phyloP scores from a whole-genome alignment of 2,888 invertebrate genomes.

The Phytoseiulus persimilis region DNA sequence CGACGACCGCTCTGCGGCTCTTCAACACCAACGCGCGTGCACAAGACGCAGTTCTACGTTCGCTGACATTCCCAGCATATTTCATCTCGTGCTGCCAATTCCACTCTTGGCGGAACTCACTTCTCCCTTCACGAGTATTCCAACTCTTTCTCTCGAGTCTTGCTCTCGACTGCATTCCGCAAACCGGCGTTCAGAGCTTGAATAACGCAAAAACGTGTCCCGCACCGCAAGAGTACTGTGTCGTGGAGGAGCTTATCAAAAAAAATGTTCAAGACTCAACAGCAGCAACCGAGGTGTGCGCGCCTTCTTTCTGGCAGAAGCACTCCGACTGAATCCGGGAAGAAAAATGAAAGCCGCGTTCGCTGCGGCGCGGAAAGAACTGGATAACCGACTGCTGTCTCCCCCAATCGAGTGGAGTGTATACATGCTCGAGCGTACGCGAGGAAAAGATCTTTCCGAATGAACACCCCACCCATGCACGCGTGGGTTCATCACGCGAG shows the following conservation, averaged over 20 bases:
- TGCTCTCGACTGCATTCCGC: neutral
- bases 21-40: neutral
- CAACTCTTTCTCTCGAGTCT: neutral
- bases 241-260: neutral
- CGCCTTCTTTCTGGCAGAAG: neutral
- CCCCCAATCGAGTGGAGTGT: neutral
- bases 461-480: no score
- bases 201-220: neutral
- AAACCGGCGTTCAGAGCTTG: neutral
- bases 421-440: neutral
- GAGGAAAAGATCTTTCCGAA: neutral
- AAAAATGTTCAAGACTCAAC: neutral
- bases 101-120: neutral
- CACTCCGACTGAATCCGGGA: neutral
- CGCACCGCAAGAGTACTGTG: neutral
- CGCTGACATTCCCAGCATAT: constrained; percentile 36
- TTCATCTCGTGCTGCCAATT: constrained; percentile 26
- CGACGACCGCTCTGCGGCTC: neutral
- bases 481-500: neutral
- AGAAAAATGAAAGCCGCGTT: no score
- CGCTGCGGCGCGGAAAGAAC: no score
- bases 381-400: no score
- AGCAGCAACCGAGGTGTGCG: neutral
- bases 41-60: neutral
- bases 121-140: neutral